phyloP scores from a whole-genome alignment of 2,888 invertebrate genomes.

The Andrena bicolor region DNA sequence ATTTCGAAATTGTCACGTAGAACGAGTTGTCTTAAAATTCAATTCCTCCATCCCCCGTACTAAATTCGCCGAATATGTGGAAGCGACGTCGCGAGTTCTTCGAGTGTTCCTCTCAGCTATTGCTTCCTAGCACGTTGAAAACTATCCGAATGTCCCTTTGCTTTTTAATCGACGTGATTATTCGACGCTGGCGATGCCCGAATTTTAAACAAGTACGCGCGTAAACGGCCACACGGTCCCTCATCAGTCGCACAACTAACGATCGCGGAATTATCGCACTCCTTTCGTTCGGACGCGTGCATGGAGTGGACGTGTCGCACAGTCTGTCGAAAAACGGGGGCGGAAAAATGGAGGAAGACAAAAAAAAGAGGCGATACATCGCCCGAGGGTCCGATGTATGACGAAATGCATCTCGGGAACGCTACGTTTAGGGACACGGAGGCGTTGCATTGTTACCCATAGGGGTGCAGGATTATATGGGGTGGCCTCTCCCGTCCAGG shows the following conservation, averaged over 20 bases:
- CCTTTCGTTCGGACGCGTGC: not conserved
- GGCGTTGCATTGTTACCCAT: constrained; percentile 79
- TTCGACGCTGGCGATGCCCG: not conserved
- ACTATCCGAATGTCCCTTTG: not conserved
- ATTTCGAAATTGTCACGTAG: constrained; percentile 6
- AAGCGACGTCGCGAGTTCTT: not conserved
- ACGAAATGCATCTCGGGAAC: constrained; percentile 76
- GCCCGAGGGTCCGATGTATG: constrained; percentile 70
- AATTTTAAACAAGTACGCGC: not conserved
- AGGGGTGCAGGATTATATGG: constrained; percentile 79
- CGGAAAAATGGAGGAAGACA: constrained; percentile 9
- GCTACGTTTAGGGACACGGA: constrained; percentile 72
- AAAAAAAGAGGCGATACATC: constrained; percentile 52
- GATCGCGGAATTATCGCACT: constrained; percentile 15
- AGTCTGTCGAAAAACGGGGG: constrained; percentile 25
- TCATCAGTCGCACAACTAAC: constrained; percentile 13
- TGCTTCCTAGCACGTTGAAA: not conserved
- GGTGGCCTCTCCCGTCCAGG: constrained; percentile 69
- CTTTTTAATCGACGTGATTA: not conserved
- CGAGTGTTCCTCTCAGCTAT: not conserved
- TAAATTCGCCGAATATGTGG: no score
- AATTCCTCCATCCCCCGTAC: no score
- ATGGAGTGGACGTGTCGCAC: not conserved
- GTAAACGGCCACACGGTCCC: not conserved
- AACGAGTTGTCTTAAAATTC: not conserved